Conservation (phyloP, 2,113 vertebrate genomes). For the Tonatia bakeri region DNA sequence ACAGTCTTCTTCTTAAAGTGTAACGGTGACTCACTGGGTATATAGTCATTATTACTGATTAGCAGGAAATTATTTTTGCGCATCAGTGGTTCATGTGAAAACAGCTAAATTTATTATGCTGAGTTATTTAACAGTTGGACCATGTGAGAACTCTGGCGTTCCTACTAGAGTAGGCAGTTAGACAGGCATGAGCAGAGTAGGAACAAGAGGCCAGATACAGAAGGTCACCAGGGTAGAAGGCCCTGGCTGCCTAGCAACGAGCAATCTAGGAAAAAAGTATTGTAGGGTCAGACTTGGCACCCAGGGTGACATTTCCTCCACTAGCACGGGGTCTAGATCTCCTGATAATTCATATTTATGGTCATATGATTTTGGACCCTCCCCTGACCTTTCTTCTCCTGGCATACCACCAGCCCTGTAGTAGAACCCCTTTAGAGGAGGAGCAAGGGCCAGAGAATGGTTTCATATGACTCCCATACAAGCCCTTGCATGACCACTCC, state of each 20-base stretch:
- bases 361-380: background rate
- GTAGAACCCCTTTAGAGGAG: background rate
- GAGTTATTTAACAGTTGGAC: conserved; percentile 64
- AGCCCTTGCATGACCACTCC: background rate
- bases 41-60: conserved; percentile 77
- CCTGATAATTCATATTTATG: background rate
- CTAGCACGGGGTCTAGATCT: background rate
- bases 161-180: background rate
- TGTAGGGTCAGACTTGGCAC: background rate
- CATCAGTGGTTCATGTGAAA: conserved; percentile 69
- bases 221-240: background rate
- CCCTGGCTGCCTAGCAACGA: background rate
- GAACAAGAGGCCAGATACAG: background rate
- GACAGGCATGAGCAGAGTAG: background rate
- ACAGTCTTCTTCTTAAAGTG: conserved; percentile 75
- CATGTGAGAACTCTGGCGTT: conserved; percentile 38
- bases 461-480: background rate
- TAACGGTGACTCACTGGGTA: conserved; percentile 75
- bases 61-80: conserved; percentile 71
- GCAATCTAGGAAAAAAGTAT: background rate
- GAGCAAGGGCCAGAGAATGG: background rate
- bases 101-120: conserved; percentile 63
- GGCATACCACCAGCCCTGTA: background rate
- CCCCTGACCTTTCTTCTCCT: background rate
- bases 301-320: background rate